Percentiles rank a stretch among this genome's conserved stretches.
Evolutionary conservation across 1,140 invertebrate species (phyloP).

Genomic region (Polyergus mexicanus): DNA sequence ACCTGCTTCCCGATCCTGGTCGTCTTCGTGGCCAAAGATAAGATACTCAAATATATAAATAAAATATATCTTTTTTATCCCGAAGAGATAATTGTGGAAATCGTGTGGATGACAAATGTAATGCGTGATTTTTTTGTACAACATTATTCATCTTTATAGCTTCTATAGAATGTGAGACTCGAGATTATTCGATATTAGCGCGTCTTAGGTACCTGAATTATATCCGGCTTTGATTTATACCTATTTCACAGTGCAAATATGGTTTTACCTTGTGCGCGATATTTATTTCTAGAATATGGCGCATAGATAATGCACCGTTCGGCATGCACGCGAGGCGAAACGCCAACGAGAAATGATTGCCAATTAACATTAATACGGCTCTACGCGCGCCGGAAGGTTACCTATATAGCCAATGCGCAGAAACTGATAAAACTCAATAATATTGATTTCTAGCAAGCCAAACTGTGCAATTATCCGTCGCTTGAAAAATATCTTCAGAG

Average conservation of each 20-base stretch:
- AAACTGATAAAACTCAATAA: slow-evolving; percentile 44
- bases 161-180: slow-evolving; percentile 6
- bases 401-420: slow-evolving; percentile 33
- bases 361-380: slow-evolving; percentile 54
- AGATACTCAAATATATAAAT: neutral
- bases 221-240: slow-evolving; percentile 24
- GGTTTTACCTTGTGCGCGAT: slow-evolving; percentile 22
- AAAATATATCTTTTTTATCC: neutral
- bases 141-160: too few species aligned
- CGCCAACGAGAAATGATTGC: slow-evolving; percentile 36
- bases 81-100: neutral
- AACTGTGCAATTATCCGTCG: slow-evolving; percentile 6
- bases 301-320: slow-evolving; percentile 47
- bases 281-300: slow-evolving; percentile 45
- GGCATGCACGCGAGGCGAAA: slow-evolving; percentile 44
- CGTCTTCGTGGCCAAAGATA: neutral
- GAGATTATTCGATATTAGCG: slow-evolving; percentile 6
- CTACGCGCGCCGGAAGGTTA: slow-evolving; percentile 26
- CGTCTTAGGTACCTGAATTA: neutral
- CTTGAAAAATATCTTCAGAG: neutral
- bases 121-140: too few species aligned
- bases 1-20: slow-evolving; percentile 27
- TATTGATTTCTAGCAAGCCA: neutral
- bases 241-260: neutral
- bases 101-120: too few species aligned